Evolutionary conservation across 2,113 vertebrate species (phyloP), one percentile per base, ranked within the genome.

Genomic region (Indicator indicator): DNA sequence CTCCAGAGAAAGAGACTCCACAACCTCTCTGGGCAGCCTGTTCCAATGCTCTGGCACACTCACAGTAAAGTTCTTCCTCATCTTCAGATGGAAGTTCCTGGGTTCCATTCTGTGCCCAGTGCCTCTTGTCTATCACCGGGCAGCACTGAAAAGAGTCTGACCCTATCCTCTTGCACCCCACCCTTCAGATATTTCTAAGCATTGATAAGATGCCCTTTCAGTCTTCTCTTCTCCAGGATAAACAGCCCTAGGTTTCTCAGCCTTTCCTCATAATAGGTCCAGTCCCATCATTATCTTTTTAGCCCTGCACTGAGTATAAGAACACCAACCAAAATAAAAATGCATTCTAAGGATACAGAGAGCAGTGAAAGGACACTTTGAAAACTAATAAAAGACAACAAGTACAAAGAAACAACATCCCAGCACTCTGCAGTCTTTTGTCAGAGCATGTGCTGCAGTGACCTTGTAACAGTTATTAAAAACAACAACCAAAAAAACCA

Each of bases 381-480:
- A 88, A 82, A 98, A 96, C 82, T 56, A 96, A 96, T 76, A 95
- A 94, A 90, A 86, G 88, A 78, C 85, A 88, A 69, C 9, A 85
- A 83, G 93, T 97, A 96, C 94, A 95, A 96, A 97, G 72, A 94
- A 97, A 89, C 90, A 69, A 60, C 68, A 84, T 90, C 89, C 75
- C 89, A 96, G 96, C 78, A 56, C 96, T 96, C 58, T 88, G 95
- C 79, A 62, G 80, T 93, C 88, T 94, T 94, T 91, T 93, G 93
- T 95, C 88, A 65, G 59, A 95, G 93, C 93, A 81, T 78, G 88
- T 87, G 86, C 77, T n/a, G 60, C 96, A 93, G 19, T 73, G 93
- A 96, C 95, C 94, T 96, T 92, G 95, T 89, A 96, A 88, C 62
- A 44, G 85, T 76, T 92, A 71, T 62, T 88, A 84, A 96, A 94